Evolutionary conservation across 2,797 vertebrate genomes (phyloP), one percentile per base, ranked within the genome.

Genomic region (Linurgus olivaceus): DNA sequence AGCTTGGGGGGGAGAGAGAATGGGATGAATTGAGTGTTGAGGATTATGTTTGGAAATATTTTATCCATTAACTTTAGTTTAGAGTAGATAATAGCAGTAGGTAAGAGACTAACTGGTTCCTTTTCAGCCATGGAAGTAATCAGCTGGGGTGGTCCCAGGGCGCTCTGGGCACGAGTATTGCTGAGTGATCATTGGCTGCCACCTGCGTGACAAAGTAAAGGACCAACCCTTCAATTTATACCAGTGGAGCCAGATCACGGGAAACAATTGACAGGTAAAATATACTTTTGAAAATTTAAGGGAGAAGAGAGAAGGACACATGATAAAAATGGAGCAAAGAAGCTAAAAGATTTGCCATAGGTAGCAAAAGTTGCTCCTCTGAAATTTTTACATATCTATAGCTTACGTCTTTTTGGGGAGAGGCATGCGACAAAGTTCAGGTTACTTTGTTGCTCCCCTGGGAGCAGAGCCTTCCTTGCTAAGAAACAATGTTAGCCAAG

Each of bases 81-180:
- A 96, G 96, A 75, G 81, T 95, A 97, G 95, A 76, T 94, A 87
- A 81, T 87, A 96, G 96, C 94, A 96, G 23, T 93, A 97, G 96
- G 96, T 97, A 94, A 97, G 97, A 97, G 86, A 97, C 95, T 96
- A 96, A 96, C 87, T 97, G 94, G 90, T 97, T 97, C 97, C 96
- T 96, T 97, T 97, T 97, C 96, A 97, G 96, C 95, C 96, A 96
- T 97, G 97, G 97, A 97, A 97, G 95, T 96, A 94, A 96, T 97
- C 96, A 96, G 80, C 96, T 96, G 96, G 96, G 96, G 96, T 96
- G 96, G 96, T 97, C 93, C 95, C 96, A 90, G 96, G 96, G 97
- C 70, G 45, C 95, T 96, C 94, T 97, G 97, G 96, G 96, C 96
- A 82, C 47, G 47, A 96, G 96, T 95, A 93, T 95, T 97, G 96